These are phyloP conservation scores for Sylvietta virens DNA, from an alignment of 2,113 vertebrate species.

Conservation along the genomic window DNA sequence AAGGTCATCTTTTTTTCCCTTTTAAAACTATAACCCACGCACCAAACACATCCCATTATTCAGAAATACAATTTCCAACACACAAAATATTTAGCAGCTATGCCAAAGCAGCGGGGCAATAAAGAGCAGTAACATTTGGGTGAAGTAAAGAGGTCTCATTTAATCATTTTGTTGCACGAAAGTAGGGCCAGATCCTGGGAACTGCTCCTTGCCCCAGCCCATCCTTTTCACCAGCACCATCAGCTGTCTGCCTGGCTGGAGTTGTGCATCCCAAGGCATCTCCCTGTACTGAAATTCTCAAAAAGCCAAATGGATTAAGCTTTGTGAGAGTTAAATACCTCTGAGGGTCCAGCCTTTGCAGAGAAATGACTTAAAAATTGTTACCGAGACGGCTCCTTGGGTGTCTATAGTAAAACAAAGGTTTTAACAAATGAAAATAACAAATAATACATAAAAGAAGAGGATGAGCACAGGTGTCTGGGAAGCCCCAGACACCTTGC, in stretches of 20 bases:
- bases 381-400: no score
- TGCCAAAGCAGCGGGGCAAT: background rate
- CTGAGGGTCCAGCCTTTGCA: no score
- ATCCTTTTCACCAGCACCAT: background rate
- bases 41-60: background rate
- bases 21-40: rapidly evolving
- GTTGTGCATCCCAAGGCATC: rapidly evolving
- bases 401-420: no score
- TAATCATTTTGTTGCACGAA: background rate
- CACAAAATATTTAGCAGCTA: background rate
- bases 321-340: no score
- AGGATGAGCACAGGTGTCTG: no score
- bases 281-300: no score
- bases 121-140: rapidly evolving
- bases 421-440: no score
- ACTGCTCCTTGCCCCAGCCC: background rate
- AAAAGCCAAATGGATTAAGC: no score
- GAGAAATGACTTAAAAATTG: no score
- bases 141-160: background rate
- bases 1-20: background rate
- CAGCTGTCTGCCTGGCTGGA: rapidly evolving
- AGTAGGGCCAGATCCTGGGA: background rate
- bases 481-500: no score
- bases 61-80: background rate
- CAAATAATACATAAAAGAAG: no score